Percentiles rank a stretch among this genome's conserved stretches.
Evolutionary conservation across 1,140 invertebrate species (phyloP).

Genomic region (Drosophila lini): DNA sequence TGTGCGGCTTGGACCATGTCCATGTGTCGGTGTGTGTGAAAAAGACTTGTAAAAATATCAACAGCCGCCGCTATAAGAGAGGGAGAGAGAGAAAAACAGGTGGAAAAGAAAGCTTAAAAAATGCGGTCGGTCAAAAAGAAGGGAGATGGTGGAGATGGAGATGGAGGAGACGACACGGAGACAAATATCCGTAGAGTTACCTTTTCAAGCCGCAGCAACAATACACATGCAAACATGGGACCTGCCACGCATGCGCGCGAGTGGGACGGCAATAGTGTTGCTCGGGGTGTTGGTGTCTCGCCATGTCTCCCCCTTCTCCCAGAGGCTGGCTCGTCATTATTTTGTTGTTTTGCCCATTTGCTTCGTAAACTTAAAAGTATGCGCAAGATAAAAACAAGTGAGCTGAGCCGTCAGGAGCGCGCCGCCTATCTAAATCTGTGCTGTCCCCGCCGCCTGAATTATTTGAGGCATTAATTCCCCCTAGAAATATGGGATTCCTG

Average conservation of each 20-base stretch:
- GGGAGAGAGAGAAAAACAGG: slow-evolving; percentile 66
- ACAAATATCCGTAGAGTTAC: slow-evolving; percentile 64
- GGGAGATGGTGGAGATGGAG: slow-evolving; percentile 26
- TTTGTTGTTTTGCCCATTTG: slow-evolving; percentile 72
- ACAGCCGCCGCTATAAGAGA: slow-evolving; percentile 46
- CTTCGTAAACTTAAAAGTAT: slow-evolving; percentile 44
- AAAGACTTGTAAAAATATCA: slow-evolving; percentile 73
- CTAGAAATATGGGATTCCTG: slow-evolving; percentile 10
- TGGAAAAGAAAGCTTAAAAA: slow-evolving; percentile 83
- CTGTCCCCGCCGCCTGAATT: slow-evolving; percentile 32
- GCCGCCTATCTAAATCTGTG: slow-evolving; percentile 42
- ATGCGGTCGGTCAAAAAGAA: slow-evolving; percentile 78
- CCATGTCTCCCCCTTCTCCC: slow-evolving; percentile 35
- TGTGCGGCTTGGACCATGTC: slow-evolving; percentile 27
- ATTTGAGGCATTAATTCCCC: slow-evolving; percentile 46
- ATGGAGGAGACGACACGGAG: slow-evolving; percentile 34
- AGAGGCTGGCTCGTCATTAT: slow-evolving; percentile 37
- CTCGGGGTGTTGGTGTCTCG: slow-evolving; percentile 68
- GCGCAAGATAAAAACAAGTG: slow-evolving; percentile 36
- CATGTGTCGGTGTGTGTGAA: slow-evolving; percentile 28
- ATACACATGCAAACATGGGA: slow-evolving; percentile 15
- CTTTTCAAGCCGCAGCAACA: slow-evolving; percentile 61
- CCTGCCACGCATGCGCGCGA: slow-evolving; percentile 69
- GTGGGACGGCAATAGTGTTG: slow-evolving; percentile 56
- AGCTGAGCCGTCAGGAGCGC: slow-evolving; percentile 13